These are phyloP conservation scores for Siderastrea radians DNA, from an alignment of 92 coral and sea anemone species.

Conservation along the genomic window DNA sequence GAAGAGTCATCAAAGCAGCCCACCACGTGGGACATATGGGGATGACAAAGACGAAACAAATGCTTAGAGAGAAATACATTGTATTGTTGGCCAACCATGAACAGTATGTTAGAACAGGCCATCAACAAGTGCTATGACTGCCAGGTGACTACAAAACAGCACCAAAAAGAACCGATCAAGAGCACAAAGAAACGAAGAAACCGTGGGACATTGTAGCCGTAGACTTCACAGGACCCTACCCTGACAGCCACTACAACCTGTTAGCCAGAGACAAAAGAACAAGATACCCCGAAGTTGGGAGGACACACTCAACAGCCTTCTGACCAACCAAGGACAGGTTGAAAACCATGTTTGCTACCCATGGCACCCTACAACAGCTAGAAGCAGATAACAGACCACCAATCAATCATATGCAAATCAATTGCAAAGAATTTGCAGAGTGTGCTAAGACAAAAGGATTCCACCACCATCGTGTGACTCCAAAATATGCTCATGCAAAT, in stretches of 20 bases:
- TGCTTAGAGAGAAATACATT: conserved; percentile 58
- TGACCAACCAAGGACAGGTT: conserved; percentile 29
- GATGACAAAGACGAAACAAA: conserved; percentile 68
- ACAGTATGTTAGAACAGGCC: conserved; percentile 58
- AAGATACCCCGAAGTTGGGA: conserved; percentile 48
- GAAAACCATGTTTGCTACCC: conserved; percentile 50
- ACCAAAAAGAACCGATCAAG: conserved; percentile 48
- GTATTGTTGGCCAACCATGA: conserved; percentile 65
- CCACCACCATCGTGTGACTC: conserved; percentile 60
- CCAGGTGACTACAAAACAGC: conserved; percentile 59
- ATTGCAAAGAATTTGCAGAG: conserved; percentile 63
- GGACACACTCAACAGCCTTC: conserved; percentile 37
- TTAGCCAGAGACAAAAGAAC: conserved; percentile 60
- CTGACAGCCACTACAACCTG: conserved; percentile 52
- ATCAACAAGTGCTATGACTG: conserved; percentile 64
- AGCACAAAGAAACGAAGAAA: conserved; percentile 35
- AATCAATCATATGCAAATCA: background rate
- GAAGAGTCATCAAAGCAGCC: conserved; percentile 60
- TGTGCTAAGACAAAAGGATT: conserved; percentile 75
- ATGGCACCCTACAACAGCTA: conserved; percentile 45
- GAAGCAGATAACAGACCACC: conserved; percentile 40
- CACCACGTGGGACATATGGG: conserved; percentile 67
- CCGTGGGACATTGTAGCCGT: conserved; percentile 59
- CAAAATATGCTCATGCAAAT: conserved; percentile 67
- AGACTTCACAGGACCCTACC: conserved; percentile 68